phyloP scores from a whole-genome alignment of 2,888 invertebrate species.

The Phyto melanocephala region DNA sequence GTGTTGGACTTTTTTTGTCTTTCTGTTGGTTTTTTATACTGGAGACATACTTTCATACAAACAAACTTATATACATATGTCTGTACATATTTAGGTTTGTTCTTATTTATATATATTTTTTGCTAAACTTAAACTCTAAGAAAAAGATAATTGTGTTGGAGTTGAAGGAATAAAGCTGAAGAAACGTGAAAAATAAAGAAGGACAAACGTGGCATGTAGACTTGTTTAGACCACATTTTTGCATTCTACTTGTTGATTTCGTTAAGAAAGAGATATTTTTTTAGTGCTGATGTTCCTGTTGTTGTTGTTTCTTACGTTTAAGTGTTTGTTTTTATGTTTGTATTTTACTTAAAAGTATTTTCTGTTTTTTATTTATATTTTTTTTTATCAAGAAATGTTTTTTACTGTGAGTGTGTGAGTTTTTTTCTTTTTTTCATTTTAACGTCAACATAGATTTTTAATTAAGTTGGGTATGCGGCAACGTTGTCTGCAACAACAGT shows the following conservation, averaged over 20 bases:
- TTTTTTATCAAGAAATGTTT: constrained; percentile 65
- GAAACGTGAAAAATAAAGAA: constrained; percentile 19
- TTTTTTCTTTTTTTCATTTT: constrained; percentile 57
- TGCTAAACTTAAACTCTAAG: constrained; percentile 20
- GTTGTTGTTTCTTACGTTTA: constrained; percentile 23
- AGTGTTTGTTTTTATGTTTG: constrained; percentile 27
- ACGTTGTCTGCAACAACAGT: constrained; percentile 36
- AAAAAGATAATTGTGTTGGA: constrained; percentile 58
- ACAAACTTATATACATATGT: not conserved
- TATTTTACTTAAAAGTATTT: constrained; percentile 19
- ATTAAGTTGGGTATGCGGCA: constrained; percentile 62
- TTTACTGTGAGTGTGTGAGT: not conserved
- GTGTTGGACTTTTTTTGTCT: constrained; percentile 40
- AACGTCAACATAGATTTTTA: constrained; percentile 64
- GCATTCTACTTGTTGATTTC: constrained; percentile 65
- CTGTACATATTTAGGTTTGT: constrained; percentile 4
- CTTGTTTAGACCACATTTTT: constrained; percentile 65
- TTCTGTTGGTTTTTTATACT: constrained; percentile 26
- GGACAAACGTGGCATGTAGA: constrained; percentile 53
- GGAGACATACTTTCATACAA: not conserved
- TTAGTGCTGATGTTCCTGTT: constrained; percentile 19
- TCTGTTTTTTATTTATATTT: constrained; percentile 59
- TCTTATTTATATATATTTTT: constrained; percentile 1
- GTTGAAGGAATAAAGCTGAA: constrained; percentile 53
- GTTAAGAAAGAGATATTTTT: constrained; percentile 41